Evolutionary conservation across 2,888 invertebrate species (phyloP).

Genomic region (Drosophila suboccidentalis): DNA sequence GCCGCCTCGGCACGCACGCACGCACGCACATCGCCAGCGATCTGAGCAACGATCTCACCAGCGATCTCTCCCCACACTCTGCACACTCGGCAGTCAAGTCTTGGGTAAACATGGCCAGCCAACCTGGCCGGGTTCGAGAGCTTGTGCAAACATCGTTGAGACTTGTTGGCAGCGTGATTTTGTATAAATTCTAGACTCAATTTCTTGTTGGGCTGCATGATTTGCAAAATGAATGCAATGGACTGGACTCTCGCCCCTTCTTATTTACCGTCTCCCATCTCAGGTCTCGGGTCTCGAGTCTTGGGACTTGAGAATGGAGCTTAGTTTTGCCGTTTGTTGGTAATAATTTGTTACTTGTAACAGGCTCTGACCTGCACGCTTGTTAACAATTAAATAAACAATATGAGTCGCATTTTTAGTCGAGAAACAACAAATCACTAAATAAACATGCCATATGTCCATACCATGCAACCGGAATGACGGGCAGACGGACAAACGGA

Average conservation of each 20-base stretch:
- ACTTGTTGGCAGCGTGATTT: slow-evolving; percentile 81
- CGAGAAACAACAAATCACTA: slow-evolving; percentile 76
- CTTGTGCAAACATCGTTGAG: slow-evolving; percentile 80
- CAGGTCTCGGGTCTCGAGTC: background rate
- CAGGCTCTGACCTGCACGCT: slow-evolving; percentile 69
- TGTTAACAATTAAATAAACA: slow-evolving; percentile 81
- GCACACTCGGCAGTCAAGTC: slow-evolving; percentile 55
- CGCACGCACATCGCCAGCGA: slow-evolving; percentile 40
- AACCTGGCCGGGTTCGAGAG: slow-evolving; percentile 49
- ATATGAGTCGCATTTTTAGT: slow-evolving; percentile 73
- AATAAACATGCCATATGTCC: slow-evolving; percentile 69
- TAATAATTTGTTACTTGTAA: slow-evolving; percentile 78
- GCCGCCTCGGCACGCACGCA: slow-evolving; percentile 57
- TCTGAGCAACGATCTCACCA: slow-evolving; percentile 36
- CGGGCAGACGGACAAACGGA: slow-evolving; percentile 19
- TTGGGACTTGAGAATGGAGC: slow-evolving; percentile 15
- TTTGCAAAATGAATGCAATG: slow-evolving; percentile 72
- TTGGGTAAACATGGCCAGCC: slow-evolving; percentile 71
- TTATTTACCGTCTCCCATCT: background rate
- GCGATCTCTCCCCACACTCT: slow-evolving; percentile 27
- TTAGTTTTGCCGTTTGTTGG: slow-evolving; percentile 46
- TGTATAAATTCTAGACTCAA: slow-evolving; percentile 68
- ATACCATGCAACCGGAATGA: slow-evolving; percentile 2
- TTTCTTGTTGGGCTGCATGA: slow-evolving; percentile 55
- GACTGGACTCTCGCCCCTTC: background rate